Percentiles rank a stretch among this genome's conserved stretches.
Evolutionary conservation across 2,113 vertebrate genomes (phyloP).

Genomic region (Cinclus mexicanus): DNA sequence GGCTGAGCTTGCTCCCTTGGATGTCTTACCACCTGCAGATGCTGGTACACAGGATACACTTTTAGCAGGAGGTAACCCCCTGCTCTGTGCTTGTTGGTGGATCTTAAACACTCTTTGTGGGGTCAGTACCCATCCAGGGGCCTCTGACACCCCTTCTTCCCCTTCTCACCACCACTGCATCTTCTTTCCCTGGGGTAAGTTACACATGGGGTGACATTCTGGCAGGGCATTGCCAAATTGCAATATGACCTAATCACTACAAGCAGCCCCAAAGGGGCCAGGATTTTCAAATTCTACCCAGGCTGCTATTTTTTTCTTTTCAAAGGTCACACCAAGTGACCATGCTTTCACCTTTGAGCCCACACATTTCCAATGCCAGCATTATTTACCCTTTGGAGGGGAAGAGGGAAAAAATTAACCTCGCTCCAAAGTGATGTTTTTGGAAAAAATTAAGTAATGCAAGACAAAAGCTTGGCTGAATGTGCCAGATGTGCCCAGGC

Average conservation of each 20-base stretch:
- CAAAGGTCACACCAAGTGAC: background rate
- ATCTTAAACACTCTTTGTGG: background rate
- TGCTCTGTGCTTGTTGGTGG: background rate
- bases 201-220: background rate
- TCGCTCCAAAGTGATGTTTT: background rate
- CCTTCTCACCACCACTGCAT: accelerated
- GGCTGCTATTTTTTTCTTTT: background rate
- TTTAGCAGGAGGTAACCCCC: accelerated
- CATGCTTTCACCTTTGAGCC: background rate
- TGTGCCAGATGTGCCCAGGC: background rate
- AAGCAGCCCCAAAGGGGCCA: background rate
- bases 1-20: accelerated
- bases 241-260: background rate
- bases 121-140: background rate
- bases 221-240: background rate
- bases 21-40: accelerated
- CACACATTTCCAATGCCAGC: background rate
- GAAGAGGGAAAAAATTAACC: background rate
- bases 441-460: background rate
- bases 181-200: background rate
- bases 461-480: background rate
- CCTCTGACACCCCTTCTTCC: background rate
- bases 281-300: background rate
- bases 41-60: accelerated
- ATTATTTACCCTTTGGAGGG: background rate